Conservation (phyloP, 2,888 invertebrate genomes). For the Agriopis marginaria region DNA sequence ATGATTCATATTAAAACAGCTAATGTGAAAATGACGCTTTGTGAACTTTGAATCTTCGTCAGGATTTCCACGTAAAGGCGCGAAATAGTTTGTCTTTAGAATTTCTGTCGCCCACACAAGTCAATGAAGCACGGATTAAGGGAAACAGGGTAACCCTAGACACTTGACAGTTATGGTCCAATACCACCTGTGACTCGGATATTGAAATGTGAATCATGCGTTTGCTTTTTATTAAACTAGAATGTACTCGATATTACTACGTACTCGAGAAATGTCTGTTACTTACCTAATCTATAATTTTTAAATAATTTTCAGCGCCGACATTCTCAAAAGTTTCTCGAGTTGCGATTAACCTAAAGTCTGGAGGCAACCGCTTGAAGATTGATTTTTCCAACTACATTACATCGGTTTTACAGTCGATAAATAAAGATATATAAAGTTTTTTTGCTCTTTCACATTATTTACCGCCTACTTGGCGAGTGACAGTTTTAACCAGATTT, state of each 20-base stretch:
- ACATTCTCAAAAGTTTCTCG: constrained; percentile 87
- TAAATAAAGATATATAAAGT: constrained; percentile 67
- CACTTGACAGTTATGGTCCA: no score
- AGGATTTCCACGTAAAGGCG: no score
- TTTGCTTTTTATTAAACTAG: not conserved
- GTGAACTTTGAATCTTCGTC: no score
- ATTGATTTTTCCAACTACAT: constrained; percentile 85
- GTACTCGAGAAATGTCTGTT: not conserved
- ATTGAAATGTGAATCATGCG: no score
- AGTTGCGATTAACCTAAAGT: constrained; percentile 85
- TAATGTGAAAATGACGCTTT: no score
- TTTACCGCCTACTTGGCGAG: no score
- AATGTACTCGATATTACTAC: not conserved
- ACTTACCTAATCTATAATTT: not conserved
- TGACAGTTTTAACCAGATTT: no score
- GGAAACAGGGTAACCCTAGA: no score
- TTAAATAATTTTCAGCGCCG: constrained; percentile 78
- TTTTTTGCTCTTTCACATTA: not conserved
- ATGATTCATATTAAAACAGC: not conserved
- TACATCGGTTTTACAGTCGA: constrained; percentile 72
- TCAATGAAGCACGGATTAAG: no score
- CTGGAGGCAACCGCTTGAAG: constrained; percentile 86
- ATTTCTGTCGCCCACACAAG: no score
- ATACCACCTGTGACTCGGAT: no score
- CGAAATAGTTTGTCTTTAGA: no score